Evolutionary conservation across 2,797 vertebrate species (phyloP).

Genomic region (Semaprochilodus insignis): DNA sequence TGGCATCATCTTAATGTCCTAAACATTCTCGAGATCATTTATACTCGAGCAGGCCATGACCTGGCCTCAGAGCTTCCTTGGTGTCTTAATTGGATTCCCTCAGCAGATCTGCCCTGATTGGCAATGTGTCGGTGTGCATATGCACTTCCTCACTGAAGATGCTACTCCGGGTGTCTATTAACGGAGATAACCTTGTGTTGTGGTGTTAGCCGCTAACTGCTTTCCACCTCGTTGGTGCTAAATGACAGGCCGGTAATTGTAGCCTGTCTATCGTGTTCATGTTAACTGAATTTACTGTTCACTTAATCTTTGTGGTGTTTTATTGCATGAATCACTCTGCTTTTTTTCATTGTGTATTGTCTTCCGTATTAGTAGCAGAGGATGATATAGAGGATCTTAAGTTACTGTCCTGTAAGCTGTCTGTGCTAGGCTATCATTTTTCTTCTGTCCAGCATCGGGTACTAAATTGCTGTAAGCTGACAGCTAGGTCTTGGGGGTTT

Average conservation of each 20-base stretch:
- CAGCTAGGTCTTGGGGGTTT: too few species aligned
- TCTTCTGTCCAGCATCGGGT: neutral
- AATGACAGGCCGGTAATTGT: constrained; percentile 21
- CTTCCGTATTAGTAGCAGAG: neutral
- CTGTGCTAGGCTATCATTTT: neutral
- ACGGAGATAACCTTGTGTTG: neutral
- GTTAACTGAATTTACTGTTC: neutral
- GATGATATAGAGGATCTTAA: neutral
- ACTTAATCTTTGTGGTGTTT: neutral
- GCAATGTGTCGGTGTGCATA: constrained; percentile 9
- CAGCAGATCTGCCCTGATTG: constrained; percentile 13
- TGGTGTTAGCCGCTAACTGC: constrained; percentile 18
- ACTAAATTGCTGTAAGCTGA: neutral
- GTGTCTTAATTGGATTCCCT: constrained; percentile 16
- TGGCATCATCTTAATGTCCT: neutral
- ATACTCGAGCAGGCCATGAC: neutral
- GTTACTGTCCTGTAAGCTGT: neutral
- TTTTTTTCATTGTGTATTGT: neutral
- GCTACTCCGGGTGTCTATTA: constrained; percentile 7
- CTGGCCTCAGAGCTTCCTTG: neutral
- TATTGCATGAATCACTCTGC: constrained; percentile 4
- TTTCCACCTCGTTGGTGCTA: constrained; percentile 25
- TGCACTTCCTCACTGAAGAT: neutral
- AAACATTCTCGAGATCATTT: neutral
- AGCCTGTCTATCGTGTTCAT: neutral